Base-by-base conservation (phyloP, 2,888 invertebrate genomes). In the Monopis laevigella region DNA sequence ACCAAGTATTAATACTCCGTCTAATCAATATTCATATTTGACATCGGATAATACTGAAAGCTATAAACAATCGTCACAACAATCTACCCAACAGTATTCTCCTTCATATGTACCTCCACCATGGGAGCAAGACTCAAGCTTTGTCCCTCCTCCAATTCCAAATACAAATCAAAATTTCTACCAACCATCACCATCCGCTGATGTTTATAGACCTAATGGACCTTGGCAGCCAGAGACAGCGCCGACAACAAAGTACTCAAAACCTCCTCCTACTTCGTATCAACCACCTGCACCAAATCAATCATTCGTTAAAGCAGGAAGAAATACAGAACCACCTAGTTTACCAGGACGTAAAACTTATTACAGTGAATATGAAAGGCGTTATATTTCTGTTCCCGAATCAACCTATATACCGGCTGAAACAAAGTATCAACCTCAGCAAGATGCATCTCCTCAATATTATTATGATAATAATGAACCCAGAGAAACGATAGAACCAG, bases 231-330 rank as follows among this genome's bases (percentile, higher is more conserved):
- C 16, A 12, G 34, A 36, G 2, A 19, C 43, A 24, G 38, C 41
- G 8, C 32, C 39, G 8, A 5, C 34, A 8, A 17, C 35, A 8
- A 45, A 75, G 49, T 74, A 61, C 45, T 48, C 64, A 1, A 80
- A 77, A 49, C 58, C 65, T n/a, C 51, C 60, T 40, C 68, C 75
- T 8, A 71, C 65, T 26, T 53, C 80, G 7, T 80, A 75, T 43
- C 67, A 75, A 50, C 80, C 80, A 17, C 80, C 80, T 26, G 75
- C 78, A 41, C 80, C 80, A 1, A 80, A 80, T 45, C 77, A 78
- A 45, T 80, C 80, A 2, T 80, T 80, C 44, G 80, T 80, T 1
- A 72, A 62, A 41, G 53, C 69, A 3, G 69, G 61, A 1, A 59
- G 53, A 27, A 48, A 51, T 5, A 44, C 45, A 2, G 72, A 72